These are phyloP conservation scores for Ceraclea dissimilis DNA, from an alignment of 2,888 invertebrate species.

Conservation along the genomic window DNA sequence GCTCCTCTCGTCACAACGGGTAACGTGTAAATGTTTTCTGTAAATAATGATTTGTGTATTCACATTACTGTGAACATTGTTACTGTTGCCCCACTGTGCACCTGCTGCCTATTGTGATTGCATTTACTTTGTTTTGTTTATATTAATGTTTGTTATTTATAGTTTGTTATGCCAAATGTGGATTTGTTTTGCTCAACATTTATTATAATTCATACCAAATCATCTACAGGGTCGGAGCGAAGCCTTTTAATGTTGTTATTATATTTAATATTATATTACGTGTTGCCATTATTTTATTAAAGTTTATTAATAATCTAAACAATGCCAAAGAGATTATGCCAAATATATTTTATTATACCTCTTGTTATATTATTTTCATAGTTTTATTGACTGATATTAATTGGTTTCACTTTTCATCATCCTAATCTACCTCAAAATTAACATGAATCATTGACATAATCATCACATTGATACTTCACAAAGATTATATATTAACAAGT, in stretches of 20 bases:
- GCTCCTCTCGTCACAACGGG: not conserved
- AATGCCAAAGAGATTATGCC: not conserved
- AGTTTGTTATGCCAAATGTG: not conserved
- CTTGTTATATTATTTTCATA: not conserved
- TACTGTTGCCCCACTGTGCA: too few species aligned
- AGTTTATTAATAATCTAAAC: not conserved
- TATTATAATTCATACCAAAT: not conserved
- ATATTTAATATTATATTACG: not conserved
- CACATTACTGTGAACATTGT: too few species aligned
- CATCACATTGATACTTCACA: too few species aligned
- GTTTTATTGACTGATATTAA: not conserved
- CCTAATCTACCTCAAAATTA: not conserved
- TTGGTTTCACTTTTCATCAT: not conserved
- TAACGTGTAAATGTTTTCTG: too few species aligned
- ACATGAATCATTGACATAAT: too few species aligned
- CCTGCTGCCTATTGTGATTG: too few species aligned
- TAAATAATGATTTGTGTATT: too few species aligned
- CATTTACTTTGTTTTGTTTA: not conserved
- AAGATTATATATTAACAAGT: too few species aligned
- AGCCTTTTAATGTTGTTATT: not conserved
- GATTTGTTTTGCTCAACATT: constrained; percentile 10
- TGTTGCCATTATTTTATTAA: not conserved
- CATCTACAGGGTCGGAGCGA: not conserved
- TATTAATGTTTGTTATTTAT: not conserved
- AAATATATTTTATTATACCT: not conserved